Conservation (phyloP, 1,140 invertebrate species). For the Sminthurinus signatus region DNA sequence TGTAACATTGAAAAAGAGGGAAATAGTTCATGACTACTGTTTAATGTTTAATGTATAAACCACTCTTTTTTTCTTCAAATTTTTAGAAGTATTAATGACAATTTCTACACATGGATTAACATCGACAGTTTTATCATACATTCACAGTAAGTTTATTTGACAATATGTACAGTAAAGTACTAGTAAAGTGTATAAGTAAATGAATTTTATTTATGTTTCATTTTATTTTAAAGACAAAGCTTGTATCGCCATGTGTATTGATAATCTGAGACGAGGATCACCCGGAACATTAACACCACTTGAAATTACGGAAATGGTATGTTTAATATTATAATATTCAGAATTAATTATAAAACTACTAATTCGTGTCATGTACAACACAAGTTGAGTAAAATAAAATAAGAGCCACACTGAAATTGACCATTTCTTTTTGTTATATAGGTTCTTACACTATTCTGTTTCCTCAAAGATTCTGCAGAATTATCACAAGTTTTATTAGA, state of each 20-base stretch:
- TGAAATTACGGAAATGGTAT: conserved; percentile 97
- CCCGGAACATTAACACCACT: conserved; percentile 56
- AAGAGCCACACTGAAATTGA: no score
- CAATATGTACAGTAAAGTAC: not conserved
- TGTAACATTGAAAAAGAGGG: no score
- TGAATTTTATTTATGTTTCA: not conserved
- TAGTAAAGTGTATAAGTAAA: no score
- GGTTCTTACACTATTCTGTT: conserved; percentile 96
- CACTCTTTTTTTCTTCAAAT: no score
- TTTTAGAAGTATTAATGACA: conserved; percentile 94
- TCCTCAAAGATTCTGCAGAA: conserved; percentile 97
- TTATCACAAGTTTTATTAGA: conserved; percentile 87
- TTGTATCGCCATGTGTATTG: conserved; percentile 88
- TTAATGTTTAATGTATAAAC: no score
- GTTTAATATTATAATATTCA: no score
- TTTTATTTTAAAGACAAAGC: conserved; percentile 71
- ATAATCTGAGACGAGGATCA: conserved; percentile 81
- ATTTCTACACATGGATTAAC: conserved; percentile 89
- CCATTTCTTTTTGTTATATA: no score
- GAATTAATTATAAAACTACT: no score
- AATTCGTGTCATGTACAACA: no score
- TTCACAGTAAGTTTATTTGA: conserved; percentile 72
- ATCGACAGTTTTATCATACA: conserved; percentile 87
- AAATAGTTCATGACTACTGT: no score
- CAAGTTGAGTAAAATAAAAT: no score